Evolutionary conservation across 2,797 vertebrate species (phyloP).

Genomic region (Pachyuromys duprasi): DNA sequence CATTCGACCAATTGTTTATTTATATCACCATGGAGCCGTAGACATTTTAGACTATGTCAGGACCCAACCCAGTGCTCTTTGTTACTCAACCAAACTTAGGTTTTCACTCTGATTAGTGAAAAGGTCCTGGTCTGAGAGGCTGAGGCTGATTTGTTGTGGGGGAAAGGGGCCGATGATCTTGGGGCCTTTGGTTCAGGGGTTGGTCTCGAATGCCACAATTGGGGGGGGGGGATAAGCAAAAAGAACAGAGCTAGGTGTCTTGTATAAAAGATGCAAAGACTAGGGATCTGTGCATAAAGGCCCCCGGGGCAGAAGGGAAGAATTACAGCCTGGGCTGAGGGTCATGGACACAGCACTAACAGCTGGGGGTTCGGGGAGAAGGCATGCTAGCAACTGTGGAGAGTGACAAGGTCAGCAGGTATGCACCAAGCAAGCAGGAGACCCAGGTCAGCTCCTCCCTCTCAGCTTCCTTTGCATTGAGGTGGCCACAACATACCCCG

Average conservation of each 20-base stretch:
- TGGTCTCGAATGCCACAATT: background rate
- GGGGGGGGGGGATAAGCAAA: background rate
- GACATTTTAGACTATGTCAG: background rate
- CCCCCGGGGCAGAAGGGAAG: background rate
- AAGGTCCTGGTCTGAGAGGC: background rate
- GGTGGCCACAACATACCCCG: background rate
- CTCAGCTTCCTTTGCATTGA: background rate
- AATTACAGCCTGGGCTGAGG: background rate
- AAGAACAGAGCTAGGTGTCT: background rate
- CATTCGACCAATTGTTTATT: background rate
- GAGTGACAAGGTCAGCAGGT: background rate
- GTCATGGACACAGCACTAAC: background rate
- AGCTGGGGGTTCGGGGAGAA: background rate
- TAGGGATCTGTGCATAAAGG: background rate
- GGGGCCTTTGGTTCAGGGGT: background rate
- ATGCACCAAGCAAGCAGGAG: background rate
- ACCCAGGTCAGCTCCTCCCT: too few species aligned
- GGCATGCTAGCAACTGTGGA: background rate
- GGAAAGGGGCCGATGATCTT: accelerated
- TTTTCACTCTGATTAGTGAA: slow-evolving; percentile 13
- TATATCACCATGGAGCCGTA: background rate
- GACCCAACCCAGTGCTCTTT: background rate
- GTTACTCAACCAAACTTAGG: background rate
- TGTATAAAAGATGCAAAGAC: background rate
- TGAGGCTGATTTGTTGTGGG: background rate